Evolutionary conservation across 35 echinoderm and acorn worm genomes (phyloP), one percentile per base, ranked within the genome.

Genomic region (Diadema setosum): DNA sequence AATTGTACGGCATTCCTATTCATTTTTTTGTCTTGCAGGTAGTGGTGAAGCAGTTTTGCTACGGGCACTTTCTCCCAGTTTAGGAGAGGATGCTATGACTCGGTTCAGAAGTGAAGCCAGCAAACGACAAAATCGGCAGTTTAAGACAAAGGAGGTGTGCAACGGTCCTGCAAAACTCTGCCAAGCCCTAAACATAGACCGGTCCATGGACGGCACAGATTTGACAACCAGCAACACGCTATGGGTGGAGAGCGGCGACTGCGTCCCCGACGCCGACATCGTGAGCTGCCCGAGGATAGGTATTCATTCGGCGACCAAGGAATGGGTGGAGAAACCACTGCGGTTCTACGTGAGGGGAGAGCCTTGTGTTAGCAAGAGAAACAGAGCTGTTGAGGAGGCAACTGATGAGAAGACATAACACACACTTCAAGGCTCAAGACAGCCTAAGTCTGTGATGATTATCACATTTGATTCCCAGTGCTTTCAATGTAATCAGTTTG

Each of bases 251-350:
- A 73, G 46, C 25, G 92, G 84, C 23, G 87, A 87, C 0, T 18
- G n/a, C 20, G 35, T 98, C 7, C 9, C 67, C 30, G 81, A 49
- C 6, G 89, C 25, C 16, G 65, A 88, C 27, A 98, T 98, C 11
- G 80, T 98, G 15, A 45, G 20, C 25, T 98, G 96, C 55, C 89
- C 96, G 5, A 88, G 96, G 58, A 86, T 98, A 57, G 96, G 96
- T 5, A 88, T 98, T 18, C 92, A 94, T n/a, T 80, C 58, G 42
- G 89, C 75, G 0, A 48, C 91, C 16, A 43, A 83, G 55, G 92
- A 94, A 58, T 98, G 92, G 89, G 82, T 86, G 32, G 48, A 88
- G 15, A 98, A 94, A 87, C 96, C 85, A 29, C 82, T 94, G 12
- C 24, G 96, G 69, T 98, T 91, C 45, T 98, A 98, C 58, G 57